Evolutionary conservation across 2,888 invertebrate genomes (phyloP).

Genomic region (Rhyacophila evoluta): DNA sequence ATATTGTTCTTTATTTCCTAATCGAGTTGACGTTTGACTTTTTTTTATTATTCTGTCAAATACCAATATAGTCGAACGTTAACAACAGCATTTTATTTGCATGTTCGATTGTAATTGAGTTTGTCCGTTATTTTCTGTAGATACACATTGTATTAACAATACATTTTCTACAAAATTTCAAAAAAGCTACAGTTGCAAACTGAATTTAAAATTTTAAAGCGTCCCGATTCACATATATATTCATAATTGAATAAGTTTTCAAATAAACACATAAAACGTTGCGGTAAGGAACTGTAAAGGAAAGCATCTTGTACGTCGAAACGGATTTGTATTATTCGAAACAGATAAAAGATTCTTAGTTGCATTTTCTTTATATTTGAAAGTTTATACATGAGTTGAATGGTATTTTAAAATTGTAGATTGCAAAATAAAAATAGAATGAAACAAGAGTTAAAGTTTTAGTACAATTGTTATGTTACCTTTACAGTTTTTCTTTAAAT

Average conservation of each 20-base stretch:
- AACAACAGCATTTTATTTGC: too few species aligned
- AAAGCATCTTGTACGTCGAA: not conserved
- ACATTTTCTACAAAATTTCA: not conserved
- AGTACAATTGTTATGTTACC: too few species aligned
- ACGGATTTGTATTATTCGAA: not conserved
- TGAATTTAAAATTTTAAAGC: slow-evolving; percentile 12
- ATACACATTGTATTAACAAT: not conserved
- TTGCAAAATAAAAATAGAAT: not conserved
- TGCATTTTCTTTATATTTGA: not conserved
- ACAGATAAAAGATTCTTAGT: slow-evolving; percentile 20
- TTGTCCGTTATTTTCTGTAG: too few species aligned
- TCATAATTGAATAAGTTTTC: slow-evolving; percentile 18
- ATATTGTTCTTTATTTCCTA: too few species aligned
- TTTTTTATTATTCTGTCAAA: too few species aligned
- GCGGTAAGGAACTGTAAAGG: slow-evolving; percentile 14
- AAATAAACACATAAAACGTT: slow-evolving; percentile 14
- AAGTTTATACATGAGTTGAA: not conserved
- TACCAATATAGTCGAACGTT: too few species aligned
- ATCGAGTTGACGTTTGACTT: too few species aligned
- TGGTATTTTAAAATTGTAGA: not conserved
- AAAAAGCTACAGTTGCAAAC: not conserved
- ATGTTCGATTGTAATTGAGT: too few species aligned
- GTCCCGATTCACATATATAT: not conserved
- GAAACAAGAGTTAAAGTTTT: not conserved
- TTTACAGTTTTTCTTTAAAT: too few species aligned